Evolutionary conservation across 2,888 invertebrate species (phyloP), one percentile per base, ranked within the genome.

Genomic region (Allygus modestus): DNA sequence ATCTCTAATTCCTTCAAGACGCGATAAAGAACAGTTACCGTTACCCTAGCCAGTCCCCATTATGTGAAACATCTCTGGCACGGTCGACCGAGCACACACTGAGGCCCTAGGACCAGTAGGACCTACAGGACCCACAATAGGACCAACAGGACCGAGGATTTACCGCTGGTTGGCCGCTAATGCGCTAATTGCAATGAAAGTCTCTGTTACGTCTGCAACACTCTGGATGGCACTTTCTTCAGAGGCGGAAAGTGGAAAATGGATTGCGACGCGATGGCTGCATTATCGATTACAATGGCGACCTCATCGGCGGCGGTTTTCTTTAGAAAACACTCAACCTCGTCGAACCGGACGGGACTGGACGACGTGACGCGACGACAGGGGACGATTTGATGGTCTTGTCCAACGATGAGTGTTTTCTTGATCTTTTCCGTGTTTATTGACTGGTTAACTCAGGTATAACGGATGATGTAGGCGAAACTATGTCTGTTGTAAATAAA

Each of bases 151-250:
- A 46, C 46, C 37, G 69, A 69, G 69, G 43, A 73, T 43, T 73
- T 73, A 33, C 73, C 73, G 73, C 41, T 73, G 73, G 73, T 43
- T 43, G 73, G 73, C n/a, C 73, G 43, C 73, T 69, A 61, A 46
- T 46, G 46, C 17, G 41, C 17, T 71, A 73, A 73, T 73, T 73
- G 73, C 26, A n/a, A 73, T 28, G 73, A 73, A 73, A 73, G 73
- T 73, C 73, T 33, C 37, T 2, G 73, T 73, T 73, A 73, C 73
- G 43, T 73, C 73, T 23, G 73, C 7, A 23, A 43, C 71, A 71
- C 33, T 65, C 33, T 11, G 73, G 7, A 43, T 23, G 73, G 73
- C 41, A 43, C 73, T 73, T 73, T 73, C 73, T 73, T 73, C 73
- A 5, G 71, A n/a, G 20, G 43, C 73, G 41, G 73, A 43, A 73